Base-by-base conservation (phyloP, 2,113 vertebrate genomes). In the Orycteropus afer region DNA sequence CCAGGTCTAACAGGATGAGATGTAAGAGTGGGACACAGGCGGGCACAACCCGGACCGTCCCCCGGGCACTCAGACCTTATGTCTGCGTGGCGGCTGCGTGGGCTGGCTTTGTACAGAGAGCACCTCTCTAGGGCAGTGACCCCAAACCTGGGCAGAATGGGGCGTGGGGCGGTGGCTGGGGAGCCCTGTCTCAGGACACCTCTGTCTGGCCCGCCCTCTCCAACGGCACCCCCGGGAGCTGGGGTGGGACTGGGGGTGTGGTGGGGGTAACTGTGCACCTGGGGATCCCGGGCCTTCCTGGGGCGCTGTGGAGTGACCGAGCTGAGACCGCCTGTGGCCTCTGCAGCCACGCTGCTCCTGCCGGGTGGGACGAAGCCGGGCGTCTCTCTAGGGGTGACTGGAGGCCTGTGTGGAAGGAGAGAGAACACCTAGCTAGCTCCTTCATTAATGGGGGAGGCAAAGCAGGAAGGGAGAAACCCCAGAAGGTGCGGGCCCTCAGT, bases 91-190 rank as follows among this genome's bases (percentile, higher is more conserved):
- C n/a, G 22, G 61, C 53, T 9, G 22, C 13, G 10, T 2, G 10
- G 53, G 40, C 32, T 57, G 25, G 13, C 63, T 65, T 65, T 34
- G 11, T 34, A 32, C 20, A 13, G 32, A 34, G 63, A 49, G 53
- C 51, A 15, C 17, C 51, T 53, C 51, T 53, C 17, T 53, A n/a
- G n/a, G n/a, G n/a, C n/a, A n/a, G n/a, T 15, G 45, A n/a, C 55
- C 22, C 17, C 3, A 15, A 45, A 6, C 18, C 1, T 0, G 6
- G 6, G 37, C 3, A 4, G 5, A 29, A 9, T 2, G 1, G 32
- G 27, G 34, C 10, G 1, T 1, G 42, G 1, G 40, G n/a, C 20
- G 55, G 86, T 49, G n/a, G 79, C 15, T 0, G 0, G 12, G 11
- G 5, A 14, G 67, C 47, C 79, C 51, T 74, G 69, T 61, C 57